Conservation (phyloP, 2,888 invertebrate species). For the Idaea straminata region DNA sequence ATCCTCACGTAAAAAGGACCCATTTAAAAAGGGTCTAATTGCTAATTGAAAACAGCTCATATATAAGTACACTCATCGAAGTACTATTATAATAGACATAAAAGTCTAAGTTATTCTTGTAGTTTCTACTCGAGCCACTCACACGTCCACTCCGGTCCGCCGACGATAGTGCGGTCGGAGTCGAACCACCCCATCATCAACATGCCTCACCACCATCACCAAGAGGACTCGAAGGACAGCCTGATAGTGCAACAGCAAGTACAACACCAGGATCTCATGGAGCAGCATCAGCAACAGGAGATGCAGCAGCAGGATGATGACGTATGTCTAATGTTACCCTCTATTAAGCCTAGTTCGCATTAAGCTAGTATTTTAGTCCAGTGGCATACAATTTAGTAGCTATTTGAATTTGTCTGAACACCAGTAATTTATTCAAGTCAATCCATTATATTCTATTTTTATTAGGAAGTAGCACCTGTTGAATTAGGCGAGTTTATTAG, state of each 20-base stretch:
- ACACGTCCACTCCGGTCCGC: constrained; percentile 71
- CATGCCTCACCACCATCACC: constrained; percentile 71
- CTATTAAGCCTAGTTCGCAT: no score
- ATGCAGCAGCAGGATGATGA: constrained; percentile 75
- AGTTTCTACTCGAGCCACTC: constrained; percentile 75
- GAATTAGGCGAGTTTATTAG: neutral
- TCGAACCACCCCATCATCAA: constrained; percentile 68
- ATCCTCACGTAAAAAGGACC: no score
- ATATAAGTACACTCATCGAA: neutral
- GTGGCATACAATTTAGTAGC: no score
- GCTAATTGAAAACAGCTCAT: neutral
- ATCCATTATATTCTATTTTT: neutral
- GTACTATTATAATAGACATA: neutral
- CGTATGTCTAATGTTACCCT: constrained; percentile 33
- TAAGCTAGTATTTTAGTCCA: neutral
- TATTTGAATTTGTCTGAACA: no score
- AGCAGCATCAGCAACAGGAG: constrained; percentile 73
- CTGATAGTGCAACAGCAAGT: constrained; percentile 72
- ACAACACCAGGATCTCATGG: constrained; percentile 73
- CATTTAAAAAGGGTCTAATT: no score
- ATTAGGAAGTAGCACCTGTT: neutral
- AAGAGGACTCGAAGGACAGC: constrained; percentile 75
- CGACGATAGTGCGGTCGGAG: constrained; percentile 70
- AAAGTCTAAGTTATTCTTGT: constrained; percentile 31
- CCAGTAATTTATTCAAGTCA: neutral